Conservation (phyloP, 2,797 vertebrate species). For the Poliocrania exsul region DNA sequence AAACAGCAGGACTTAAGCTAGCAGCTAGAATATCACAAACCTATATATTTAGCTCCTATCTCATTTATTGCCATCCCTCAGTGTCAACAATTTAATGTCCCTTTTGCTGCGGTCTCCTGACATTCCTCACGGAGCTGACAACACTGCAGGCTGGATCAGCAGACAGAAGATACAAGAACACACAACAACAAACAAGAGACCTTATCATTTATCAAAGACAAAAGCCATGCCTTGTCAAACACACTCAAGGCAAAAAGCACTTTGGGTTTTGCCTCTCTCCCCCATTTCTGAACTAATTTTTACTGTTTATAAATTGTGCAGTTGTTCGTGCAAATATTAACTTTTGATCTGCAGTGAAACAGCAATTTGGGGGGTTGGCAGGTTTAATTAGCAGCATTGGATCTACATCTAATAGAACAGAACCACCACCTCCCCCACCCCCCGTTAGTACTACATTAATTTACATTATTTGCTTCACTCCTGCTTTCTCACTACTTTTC, state of each 20-base stretch:
- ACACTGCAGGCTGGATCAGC: neutral
- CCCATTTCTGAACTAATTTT: neutral
- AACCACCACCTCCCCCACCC: neutral
- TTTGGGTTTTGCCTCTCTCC: neutral
- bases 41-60: slow-evolving; percentile 82
- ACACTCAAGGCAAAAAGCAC: neutral
- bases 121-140: slow-evolving; percentile 52
- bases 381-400: neutral
- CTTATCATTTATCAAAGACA: slow-evolving; percentile 19
- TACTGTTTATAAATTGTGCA: neutral
- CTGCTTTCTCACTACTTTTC: neutral
- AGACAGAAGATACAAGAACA: slow-evolving; percentile 14
- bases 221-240: slow-evolving; percentile 19
- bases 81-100: slow-evolving; percentile 47
- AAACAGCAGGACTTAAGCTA: slow-evolving; percentile 70
- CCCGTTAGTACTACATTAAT: neutral
- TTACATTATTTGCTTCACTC: neutral
- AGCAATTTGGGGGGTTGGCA: neutral
- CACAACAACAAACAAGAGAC: neutral
- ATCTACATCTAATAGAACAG: neutral
- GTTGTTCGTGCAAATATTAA: neutral
- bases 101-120: slow-evolving; percentile 41
- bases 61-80: slow-evolving; percentile 74
- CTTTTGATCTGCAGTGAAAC: neutral
- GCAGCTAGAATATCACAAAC: slow-evolving; percentile 72